A percentile compares a stretch with the other conserved stretches of the same genome.
These are phyloP conservation scores for Oxytorus armatus DNA, from an alignment of 2,888 invertebrate species.

Conservation along the genomic window DNA sequence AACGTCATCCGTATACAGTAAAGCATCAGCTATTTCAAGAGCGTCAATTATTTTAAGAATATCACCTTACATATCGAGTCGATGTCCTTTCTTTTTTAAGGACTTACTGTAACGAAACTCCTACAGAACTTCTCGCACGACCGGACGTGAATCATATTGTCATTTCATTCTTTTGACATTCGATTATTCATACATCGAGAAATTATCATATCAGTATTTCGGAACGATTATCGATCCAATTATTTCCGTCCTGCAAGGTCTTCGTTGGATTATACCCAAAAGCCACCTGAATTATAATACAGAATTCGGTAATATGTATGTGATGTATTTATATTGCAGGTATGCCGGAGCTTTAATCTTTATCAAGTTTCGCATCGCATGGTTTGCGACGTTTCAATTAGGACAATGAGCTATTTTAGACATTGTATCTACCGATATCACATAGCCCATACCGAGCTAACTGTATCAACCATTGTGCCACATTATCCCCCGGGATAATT, in stretches of 20 bases:
- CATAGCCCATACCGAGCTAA: not conserved
- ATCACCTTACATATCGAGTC: no score
- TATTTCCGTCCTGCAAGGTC: not conserved
- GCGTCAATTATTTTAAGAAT: no score
- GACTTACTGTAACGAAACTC: no score
- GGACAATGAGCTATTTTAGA: slow-evolving; percentile 37
- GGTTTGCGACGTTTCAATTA: slow-evolving; percentile 21
- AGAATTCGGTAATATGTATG: not conserved
- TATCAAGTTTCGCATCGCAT: not conserved
- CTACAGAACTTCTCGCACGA: not conserved
- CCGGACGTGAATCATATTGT: not conserved
- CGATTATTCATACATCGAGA: not conserved
- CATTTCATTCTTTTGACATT: not conserved
- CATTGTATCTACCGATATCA: slow-evolving; percentile 16
- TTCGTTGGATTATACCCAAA: not conserved
- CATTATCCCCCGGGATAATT: slow-evolving; percentile 44
- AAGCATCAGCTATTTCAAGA: no score
- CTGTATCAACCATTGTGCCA: slow-evolving; percentile 31
- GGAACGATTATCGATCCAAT: slow-evolving; percentile 1
- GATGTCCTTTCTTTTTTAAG: no score
- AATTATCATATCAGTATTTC: not conserved
- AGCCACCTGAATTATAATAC: not conserved
- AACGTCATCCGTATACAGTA: no score
- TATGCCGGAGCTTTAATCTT: slow-evolving; percentile 5
- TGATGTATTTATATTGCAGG: not conserved